phyloP scores from a whole-genome alignment of 2,888 invertebrate genomes.

The Protophormia terraenovae region DNA sequence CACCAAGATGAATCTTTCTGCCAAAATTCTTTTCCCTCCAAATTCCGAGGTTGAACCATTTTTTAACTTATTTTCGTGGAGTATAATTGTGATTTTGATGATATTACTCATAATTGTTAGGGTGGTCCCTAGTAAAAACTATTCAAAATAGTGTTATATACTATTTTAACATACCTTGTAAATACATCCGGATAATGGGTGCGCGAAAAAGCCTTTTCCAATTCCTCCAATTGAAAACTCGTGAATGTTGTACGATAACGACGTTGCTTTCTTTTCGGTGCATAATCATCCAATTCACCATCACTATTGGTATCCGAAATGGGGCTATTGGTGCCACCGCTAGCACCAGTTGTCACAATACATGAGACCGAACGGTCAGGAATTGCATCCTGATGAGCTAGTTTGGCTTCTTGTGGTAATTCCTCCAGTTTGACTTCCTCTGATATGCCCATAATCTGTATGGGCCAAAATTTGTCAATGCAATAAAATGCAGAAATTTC shows the following conservation, averaged over 20 bases:
- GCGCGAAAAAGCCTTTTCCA: slow-evolving; percentile 97
- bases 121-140: too few relatives aligned
- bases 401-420: slow-evolving; percentile 81
- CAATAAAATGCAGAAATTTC: slow-evolving; percentile 46
- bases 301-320: slow-evolving; percentile 86
- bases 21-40: too few relatives aligned
- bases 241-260: slow-evolving; percentile 97
- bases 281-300: slow-evolving; percentile 88
- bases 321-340: slow-evolving; percentile 81
- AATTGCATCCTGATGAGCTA: slow-evolving; percentile 80
- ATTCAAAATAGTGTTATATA: too few relatives aligned
- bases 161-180: slow-evolving; percentile 90
- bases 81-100: too few relatives aligned
- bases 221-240: slow-evolving; percentile 95
- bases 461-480: slow-evolving; percentile 65
- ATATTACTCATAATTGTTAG: too few relatives aligned
- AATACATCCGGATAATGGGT: slow-evolving; percentile 99
- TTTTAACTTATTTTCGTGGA: too few relatives aligned
- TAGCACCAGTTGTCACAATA: slow-evolving; percentile 76
- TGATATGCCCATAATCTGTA: slow-evolving; percentile 82
- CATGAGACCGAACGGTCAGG: slow-evolving; percentile 81
- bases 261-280: slow-evolving; percentile 94
- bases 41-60: too few relatives aligned
- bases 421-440: slow-evolving; percentile 82
- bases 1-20: too few relatives aligned